Percentiles rank a stretch among this genome's conserved stretches.
These are phyloP conservation scores for Globia sparganii DNA, from an alignment of 2,888 invertebrate genomes.

Conservation along the genomic window DNA sequence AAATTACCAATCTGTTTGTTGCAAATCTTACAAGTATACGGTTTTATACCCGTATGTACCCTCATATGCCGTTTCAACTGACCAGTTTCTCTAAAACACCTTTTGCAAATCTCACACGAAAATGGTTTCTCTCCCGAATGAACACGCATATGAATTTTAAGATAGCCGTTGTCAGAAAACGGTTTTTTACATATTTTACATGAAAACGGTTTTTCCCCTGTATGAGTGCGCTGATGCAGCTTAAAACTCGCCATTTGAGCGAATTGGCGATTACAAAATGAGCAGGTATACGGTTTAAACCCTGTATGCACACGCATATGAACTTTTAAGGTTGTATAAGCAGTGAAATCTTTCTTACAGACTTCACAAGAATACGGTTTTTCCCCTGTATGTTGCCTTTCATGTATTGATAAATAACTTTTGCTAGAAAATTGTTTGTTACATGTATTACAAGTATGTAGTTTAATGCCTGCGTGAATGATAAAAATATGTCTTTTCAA, in stretches of 20 bases:
- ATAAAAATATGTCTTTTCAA: constrained; percentile 84
- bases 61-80: constrained; percentile 84
- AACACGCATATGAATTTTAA: constrained; percentile 85
- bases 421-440: constrained; percentile 85
- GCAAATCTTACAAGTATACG: constrained; percentile 85
- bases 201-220: constrained; percentile 81
- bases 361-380: constrained; percentile 83
- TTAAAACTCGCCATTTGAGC: constrained; percentile 87
- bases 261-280: constrained; percentile 82
- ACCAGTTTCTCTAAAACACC: constrained; percentile 82
- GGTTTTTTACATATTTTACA: constrained; percentile 85
- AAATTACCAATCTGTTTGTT: constrained; percentile 86
- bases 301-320: constrained; percentile 86
- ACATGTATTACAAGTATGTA: constrained; percentile 80
- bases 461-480: constrained; percentile 83
- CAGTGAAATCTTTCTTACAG: constrained; percentile 85
- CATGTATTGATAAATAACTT: constrained; percentile 84
- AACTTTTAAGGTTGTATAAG: constrained; percentile 85
- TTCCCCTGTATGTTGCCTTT: constrained; percentile 83
- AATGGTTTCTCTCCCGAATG: constrained; percentile 85
- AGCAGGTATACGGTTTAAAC: constrained; percentile 82
- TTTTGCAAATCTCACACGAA: constrained; percentile 81
- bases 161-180: constrained; percentile 85
- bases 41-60: constrained; percentile 82
- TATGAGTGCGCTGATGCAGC: constrained; percentile 83